A percentile compares a stretch with the other conserved stretches of the same genome.
Conservation (phyloP, 1,140 invertebrate species). For the Penaeus vannamei region DNA sequence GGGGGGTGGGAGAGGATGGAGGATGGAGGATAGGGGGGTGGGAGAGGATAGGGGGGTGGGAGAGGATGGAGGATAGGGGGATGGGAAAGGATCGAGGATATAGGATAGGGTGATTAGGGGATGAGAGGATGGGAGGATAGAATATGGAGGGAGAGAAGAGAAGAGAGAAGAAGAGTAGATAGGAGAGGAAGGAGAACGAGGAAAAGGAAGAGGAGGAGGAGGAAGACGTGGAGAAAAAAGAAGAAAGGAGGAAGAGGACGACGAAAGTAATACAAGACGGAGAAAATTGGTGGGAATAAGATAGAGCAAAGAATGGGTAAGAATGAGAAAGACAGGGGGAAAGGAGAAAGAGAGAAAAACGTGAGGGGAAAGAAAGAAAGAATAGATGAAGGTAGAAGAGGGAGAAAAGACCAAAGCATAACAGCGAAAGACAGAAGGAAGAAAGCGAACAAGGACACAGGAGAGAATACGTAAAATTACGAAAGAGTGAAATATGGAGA, state of each 20-base stretch:
- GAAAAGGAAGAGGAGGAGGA: background rate
- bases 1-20: background rate
- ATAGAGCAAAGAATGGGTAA: background rate
- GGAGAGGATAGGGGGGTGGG: background rate
- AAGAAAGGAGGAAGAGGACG: background rate
- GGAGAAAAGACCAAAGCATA: too few species aligned
- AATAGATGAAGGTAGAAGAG: background rate
- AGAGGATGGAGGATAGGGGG: background rate
- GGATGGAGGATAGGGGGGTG: background rate
- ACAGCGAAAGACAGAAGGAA: too few species aligned
- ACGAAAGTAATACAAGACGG: too few species aligned
- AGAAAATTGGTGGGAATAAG: background rate
- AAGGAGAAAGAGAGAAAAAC: background rate
- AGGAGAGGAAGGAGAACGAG: background rate
- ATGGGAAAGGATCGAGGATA: background rate
- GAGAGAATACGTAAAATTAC: background rate
- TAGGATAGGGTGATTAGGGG: background rate
- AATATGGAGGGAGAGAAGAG: background rate
- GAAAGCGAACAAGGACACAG: background rate
- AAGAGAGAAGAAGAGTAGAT: background rate
- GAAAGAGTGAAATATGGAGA: background rate
- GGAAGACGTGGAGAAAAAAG: too few species aligned
- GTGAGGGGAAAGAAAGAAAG: too few species aligned
- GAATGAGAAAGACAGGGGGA: background rate
- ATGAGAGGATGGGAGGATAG: background rate